phyloP scores from a whole-genome alignment of 2,113 vertebrate genomes.

The Corythornis cristatus region DNA sequence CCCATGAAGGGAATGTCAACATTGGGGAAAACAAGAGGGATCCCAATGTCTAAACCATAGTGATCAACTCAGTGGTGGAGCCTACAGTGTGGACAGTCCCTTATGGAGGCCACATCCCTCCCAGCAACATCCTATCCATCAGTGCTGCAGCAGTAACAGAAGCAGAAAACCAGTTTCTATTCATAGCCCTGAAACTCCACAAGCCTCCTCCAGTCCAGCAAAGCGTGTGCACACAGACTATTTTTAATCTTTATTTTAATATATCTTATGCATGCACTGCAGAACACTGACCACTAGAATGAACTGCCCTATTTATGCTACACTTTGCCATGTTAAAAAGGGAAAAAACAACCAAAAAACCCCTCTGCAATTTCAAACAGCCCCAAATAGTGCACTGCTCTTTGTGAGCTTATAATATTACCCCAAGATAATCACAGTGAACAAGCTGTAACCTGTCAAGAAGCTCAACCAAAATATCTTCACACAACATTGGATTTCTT shows the following conservation, averaged over 20 bases:
- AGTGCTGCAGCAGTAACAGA: not conserved
- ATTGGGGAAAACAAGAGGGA: not conserved
- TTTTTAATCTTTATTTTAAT: not conserved
- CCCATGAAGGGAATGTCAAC: not conserved
- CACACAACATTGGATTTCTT: not conserved
- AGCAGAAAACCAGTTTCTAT: not conserved
- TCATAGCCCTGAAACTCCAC: not conserved
- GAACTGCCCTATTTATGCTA: not conserved
- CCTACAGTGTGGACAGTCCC: not conserved
- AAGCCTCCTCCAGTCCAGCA: not conserved
- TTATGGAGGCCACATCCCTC: not conserved
- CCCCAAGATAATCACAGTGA: slow-evolving; percentile 34
- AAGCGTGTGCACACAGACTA: rapidly evolving
- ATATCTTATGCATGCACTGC: not conserved
- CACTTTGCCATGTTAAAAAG: not conserved
- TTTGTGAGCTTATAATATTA: slow-evolving; percentile 51
- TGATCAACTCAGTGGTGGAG: rapidly evolving
- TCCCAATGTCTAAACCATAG: not conserved
- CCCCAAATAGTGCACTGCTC: not conserved
- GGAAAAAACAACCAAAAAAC: not conserved
- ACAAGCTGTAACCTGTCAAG: slow-evolving; percentile 39
- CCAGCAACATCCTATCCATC: rapidly evolving
- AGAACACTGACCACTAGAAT: not conserved
- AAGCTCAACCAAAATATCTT: slow-evolving; percentile 34
- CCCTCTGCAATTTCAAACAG: not conserved